phyloP scores from a whole-genome alignment of 2,113 vertebrate species.

The Hemicordylus capensis region DNA sequence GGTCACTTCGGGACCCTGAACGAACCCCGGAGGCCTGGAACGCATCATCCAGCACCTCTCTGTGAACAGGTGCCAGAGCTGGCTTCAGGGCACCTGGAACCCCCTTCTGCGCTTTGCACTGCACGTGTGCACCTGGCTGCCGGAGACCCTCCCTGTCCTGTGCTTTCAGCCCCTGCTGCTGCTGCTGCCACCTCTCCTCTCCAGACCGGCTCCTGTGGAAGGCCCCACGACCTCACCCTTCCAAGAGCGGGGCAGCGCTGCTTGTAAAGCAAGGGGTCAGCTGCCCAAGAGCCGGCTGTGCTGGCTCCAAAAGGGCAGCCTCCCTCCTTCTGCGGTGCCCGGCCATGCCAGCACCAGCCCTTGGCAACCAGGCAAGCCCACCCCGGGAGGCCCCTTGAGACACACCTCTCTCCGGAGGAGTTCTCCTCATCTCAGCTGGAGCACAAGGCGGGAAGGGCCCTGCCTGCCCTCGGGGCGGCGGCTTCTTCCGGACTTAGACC shows the following conservation, averaged over 20 bases:
- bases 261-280: conserved; percentile 62
- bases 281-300: conserved; percentile 39
- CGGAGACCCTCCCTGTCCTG: not conserved
- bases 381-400: not conserved
- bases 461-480: too few species aligned
- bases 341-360: too few species aligned
- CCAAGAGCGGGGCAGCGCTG: conserved; percentile 19
- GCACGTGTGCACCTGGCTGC: not conserved
- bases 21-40: not conserved
- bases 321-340: conserved; percentile 28
- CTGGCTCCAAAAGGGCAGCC: conserved; percentile 52
- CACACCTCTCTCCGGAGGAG: too few species aligned
- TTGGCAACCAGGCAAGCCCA: conserved; percentile 44
- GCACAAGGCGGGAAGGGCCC: not conserved
- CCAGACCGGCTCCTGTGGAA: conserved; percentile 59
- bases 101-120: not conserved
- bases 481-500: too few species aligned
- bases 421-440: not conserved
- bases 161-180: not conserved
- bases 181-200: conserved; percentile 58
- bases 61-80: too few species aligned
- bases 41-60: not conserved
- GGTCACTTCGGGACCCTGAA: too few species aligned
- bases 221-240: conserved; percentile 36
- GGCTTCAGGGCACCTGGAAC: not conserved